Conservation (phyloP, 2,888 invertebrate genomes). For the Meiosimyza platycephala region DNA sequence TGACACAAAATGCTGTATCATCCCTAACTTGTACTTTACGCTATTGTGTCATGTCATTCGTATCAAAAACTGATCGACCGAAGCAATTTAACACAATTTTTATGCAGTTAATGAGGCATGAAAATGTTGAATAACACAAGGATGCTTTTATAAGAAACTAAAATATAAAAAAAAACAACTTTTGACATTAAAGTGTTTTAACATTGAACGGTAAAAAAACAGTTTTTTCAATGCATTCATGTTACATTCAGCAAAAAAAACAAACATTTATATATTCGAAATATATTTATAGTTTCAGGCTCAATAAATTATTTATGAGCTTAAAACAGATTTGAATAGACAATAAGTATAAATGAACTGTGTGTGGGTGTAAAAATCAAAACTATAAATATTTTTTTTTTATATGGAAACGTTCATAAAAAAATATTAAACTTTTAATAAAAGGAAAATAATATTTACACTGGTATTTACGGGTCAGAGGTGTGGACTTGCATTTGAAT, state of each 20-base stretch:
- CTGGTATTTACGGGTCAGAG: too few species aligned
- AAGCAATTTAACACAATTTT: conserved; percentile 10
- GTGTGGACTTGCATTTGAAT: too few species aligned
- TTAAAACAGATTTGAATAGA: too few species aligned
- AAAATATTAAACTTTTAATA: too few species aligned
- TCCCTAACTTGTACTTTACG: neutral
- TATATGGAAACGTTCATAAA: too few species aligned
- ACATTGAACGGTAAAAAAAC: conserved; percentile 22
- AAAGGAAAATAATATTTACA: too few species aligned
- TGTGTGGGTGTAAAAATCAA: too few species aligned
- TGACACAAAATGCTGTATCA: too few species aligned
- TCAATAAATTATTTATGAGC: too few species aligned
- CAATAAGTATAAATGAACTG: too few species aligned
- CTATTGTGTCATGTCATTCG: conserved; percentile 17
- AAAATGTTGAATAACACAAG: neutral
- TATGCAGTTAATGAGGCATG: conserved; percentile 10
- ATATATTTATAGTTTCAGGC: too few species aligned
- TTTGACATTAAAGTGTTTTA: neutral
- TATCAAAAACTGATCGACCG: conserved; percentile 1
- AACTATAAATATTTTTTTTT: too few species aligned
- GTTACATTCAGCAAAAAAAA: conserved; percentile 45
- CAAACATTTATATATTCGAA: conserved; percentile 30
- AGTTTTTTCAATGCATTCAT: conserved; percentile 34
- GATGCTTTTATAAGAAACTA: neutral
- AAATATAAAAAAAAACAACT: neutral